phyloP scores from a whole-genome alignment of 2,797 vertebrate genomes.

The Coreius guichenoti region DNA sequence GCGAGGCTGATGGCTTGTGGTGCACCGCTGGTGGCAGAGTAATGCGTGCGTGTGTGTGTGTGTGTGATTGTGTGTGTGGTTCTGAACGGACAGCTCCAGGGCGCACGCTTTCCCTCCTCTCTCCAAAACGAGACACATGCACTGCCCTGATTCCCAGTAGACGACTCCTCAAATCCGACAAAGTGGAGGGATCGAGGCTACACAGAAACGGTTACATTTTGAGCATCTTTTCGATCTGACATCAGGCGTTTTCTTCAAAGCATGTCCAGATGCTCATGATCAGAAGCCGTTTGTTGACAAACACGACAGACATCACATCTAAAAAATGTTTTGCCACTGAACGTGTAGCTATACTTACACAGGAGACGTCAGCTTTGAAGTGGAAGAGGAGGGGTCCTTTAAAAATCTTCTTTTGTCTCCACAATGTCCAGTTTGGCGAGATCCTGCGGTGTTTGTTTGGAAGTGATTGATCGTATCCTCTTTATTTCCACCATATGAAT shows the following conservation, averaged over 20 bases:
- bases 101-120: constrained; percentile 37
- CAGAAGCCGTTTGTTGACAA: not conserved
- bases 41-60: not conserved
- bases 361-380: constrained; percentile 14
- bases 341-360: not conserved
- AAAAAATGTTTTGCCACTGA: not conserved
- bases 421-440: constrained; percentile 2
- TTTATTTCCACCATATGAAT: constrained; percentile 1
- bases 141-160: constrained; percentile 38
- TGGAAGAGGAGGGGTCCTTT: constrained; percentile 22
- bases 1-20: constrained; percentile 6
- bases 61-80: constrained; percentile 39
- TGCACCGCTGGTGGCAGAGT: constrained; percentile 1
- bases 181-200: constrained; percentile 20
- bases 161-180: constrained; percentile 38
- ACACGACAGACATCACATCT: constrained; percentile 29
- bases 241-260: constrained; percentile 22
- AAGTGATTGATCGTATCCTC: not conserved
- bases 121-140: constrained; percentile 44
- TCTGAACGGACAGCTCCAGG: constrained; percentile 59
- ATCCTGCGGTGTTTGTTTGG: not conserved
- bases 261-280: not conserved
- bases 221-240: constrained; percentile 18
- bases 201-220: constrained; percentile 50
- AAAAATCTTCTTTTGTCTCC: constrained; percentile 24